phyloP scores from a whole-genome alignment of 2,113 vertebrate genomes.

The Xiphias gladius region DNA sequence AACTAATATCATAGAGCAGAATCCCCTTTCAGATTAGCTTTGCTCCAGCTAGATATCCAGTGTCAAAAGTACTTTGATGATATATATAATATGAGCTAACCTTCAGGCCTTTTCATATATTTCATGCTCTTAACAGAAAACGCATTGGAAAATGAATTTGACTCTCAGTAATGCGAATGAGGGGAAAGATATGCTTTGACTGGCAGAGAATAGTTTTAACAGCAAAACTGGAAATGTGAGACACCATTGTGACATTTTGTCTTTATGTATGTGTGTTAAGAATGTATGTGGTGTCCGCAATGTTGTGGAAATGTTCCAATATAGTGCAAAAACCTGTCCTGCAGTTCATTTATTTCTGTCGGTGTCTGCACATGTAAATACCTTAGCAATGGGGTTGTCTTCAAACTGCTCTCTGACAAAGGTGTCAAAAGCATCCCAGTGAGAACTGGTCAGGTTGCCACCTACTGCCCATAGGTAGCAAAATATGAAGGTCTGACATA shows the following conservation, averaged over 20 bases:
- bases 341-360: background rate
- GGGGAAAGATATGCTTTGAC: conserved; percentile 2
- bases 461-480: conserved; percentile 88
- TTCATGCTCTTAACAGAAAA: conserved; percentile 24
- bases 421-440: conserved; percentile 86
- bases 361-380: conserved; percentile 45
- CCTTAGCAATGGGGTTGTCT: conserved; percentile 84
- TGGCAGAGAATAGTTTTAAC: background rate
- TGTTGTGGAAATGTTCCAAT: background rate
- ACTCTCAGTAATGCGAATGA: conserved; percentile 8
- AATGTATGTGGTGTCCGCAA: background rate
- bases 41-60: conserved; percentile 1
- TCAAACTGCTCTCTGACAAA: conserved; percentile 87
- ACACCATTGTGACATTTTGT: background rate
- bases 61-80: conserved; percentile 21
- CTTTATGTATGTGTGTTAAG: background rate
- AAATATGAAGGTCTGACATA: conserved; percentile 90
- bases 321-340: background rate
- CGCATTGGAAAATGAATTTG: conserved; percentile 11
- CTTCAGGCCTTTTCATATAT: conserved; percentile 27
- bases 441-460: conserved; percentile 84
- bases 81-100: conserved; percentile 19
- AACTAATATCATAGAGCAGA: conserved; percentile 1
- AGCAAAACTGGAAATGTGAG: background rate
- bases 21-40: conserved; percentile 6